Evolutionary conservation across 2,797 vertebrate genomes (phyloP).

Genomic region (Acanthopagrus latus): DNA sequence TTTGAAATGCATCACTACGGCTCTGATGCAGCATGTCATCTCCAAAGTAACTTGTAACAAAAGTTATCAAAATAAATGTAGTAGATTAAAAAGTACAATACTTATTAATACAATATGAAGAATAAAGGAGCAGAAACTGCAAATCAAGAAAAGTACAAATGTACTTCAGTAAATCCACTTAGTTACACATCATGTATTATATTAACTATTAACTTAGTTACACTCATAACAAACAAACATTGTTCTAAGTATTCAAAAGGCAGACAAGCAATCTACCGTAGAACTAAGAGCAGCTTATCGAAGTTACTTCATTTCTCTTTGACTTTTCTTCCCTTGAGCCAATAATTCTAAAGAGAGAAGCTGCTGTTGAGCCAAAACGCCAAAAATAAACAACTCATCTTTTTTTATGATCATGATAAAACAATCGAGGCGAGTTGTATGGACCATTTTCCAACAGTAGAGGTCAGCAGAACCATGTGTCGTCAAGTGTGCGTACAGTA

Average conservation of each 20-base stretch:
- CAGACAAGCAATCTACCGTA: neutral
- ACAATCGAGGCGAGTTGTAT: conserved; percentile 21
- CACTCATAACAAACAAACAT: neutral
- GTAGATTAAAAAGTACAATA: no score
- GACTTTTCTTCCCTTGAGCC: neutral
- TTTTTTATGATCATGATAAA: neutral
- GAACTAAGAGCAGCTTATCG: neutral
- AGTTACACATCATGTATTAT: conserved; percentile 4
- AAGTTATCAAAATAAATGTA: no score
- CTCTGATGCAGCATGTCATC: no score
- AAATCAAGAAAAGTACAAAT: neutral
- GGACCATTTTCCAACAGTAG: conserved; percentile 52
- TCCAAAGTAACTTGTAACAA: no score
- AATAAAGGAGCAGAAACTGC: no score
- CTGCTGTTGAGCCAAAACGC: neutral
- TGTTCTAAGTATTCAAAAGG: neutral
- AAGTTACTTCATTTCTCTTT: neutral
- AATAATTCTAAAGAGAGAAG: neutral
- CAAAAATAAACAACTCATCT: neutral
- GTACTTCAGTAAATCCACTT: neutral
- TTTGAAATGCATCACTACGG: no score
- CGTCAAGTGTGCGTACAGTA: neutral
- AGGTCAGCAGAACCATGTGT: conserved; percentile 62
- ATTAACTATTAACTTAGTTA: no score
- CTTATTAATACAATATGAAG: no score